phyloP scores from a whole-genome alignment of 2,888 invertebrate genomes.

The Drosophila fulvimacula region DNA sequence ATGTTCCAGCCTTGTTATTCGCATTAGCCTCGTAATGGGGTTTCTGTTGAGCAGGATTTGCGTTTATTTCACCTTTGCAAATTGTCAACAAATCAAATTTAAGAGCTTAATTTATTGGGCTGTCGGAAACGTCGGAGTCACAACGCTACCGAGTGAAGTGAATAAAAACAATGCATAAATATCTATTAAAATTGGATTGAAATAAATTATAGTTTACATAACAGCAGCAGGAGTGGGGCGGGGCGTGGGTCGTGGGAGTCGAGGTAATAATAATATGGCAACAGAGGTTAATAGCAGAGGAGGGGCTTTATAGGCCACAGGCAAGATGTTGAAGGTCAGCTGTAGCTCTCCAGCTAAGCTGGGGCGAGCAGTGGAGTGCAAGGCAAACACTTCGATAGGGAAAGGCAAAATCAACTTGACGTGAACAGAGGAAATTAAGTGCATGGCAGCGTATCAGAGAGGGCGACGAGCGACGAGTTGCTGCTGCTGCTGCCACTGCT shows the following conservation, averaged over 20 bases:
- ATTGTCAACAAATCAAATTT: constrained; percentile 45
- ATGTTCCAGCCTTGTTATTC: background rate
- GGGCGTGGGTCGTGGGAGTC: background rate
- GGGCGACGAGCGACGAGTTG: background rate
- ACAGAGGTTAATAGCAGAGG: constrained; percentile 3
- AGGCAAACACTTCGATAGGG: constrained; percentile 66
- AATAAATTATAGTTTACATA: constrained; percentile 69
- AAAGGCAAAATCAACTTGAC: constrained; percentile 58
- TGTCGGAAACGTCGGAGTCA: constrained; percentile 57
- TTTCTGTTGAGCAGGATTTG: background rate
- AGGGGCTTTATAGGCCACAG: constrained; percentile 11
- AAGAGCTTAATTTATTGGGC: constrained; percentile 60
- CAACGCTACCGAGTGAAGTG: constrained; percentile 32
- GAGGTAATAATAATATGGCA: constrained; percentile 36
- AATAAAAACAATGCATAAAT: constrained; percentile 67
- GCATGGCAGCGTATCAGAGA: constrained; percentile 52
- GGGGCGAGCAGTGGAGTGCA: constrained; percentile 57
- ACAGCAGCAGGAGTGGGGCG: background rate
- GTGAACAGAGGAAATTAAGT: constrained; percentile 71
- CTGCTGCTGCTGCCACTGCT: background rate
- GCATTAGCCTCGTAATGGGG: background rate
- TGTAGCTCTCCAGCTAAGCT: constrained; percentile 35
- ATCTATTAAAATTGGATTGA: constrained; percentile 73
- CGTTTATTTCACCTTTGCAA: constrained; percentile 13
- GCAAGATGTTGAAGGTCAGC: constrained; percentile 42